These are phyloP conservation scores for Neostethus bicornis DNA, from an alignment of 2,797 vertebrate species.

Conservation along the genomic window DNA sequence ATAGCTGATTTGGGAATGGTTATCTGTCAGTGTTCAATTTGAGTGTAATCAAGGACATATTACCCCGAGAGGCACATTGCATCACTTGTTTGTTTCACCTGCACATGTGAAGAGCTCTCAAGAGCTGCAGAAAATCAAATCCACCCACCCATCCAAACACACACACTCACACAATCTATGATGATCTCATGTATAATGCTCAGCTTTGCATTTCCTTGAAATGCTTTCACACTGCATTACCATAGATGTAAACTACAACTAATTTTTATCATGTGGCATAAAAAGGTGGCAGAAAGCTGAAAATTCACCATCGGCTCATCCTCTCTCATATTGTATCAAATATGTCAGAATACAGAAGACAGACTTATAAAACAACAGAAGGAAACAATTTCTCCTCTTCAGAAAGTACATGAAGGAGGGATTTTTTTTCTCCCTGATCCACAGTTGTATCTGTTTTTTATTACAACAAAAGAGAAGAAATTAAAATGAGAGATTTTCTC, in stretches of 20 bases:
- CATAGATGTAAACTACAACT: constrained; percentile 7
- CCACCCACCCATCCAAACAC: background rate
- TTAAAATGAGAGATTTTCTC: constrained; percentile 45
- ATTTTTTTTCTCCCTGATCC: constrained; percentile 8
- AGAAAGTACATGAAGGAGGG: background rate
- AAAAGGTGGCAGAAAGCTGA: background rate
- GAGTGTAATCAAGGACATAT: constrained; percentile 19
- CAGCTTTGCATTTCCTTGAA: constrained; percentile 30
- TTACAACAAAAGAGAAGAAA: constrained; percentile 41
- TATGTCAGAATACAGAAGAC: constrained; percentile 1
- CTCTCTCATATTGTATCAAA: constrained; percentile 1
- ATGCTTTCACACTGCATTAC: constrained; percentile 14
- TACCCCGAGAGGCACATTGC: constrained; percentile 35
- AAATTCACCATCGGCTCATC: background rate
- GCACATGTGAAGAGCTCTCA: constrained; percentile 52
- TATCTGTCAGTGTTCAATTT: constrained; percentile 14
- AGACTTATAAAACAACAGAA: background rate
- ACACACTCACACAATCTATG: constrained; percentile 4
- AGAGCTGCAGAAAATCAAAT: constrained; percentile 34
- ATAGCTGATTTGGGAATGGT: background rate
- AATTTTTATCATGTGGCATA: background rate
- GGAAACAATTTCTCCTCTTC: background rate
- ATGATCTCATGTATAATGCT: constrained; percentile 42
- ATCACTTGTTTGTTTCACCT: constrained; percentile 51
- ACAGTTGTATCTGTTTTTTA: constrained; percentile 22